phyloP scores from a whole-genome alignment of 2,888 invertebrate species.

The Andrena haemorrhoa region DNA sequence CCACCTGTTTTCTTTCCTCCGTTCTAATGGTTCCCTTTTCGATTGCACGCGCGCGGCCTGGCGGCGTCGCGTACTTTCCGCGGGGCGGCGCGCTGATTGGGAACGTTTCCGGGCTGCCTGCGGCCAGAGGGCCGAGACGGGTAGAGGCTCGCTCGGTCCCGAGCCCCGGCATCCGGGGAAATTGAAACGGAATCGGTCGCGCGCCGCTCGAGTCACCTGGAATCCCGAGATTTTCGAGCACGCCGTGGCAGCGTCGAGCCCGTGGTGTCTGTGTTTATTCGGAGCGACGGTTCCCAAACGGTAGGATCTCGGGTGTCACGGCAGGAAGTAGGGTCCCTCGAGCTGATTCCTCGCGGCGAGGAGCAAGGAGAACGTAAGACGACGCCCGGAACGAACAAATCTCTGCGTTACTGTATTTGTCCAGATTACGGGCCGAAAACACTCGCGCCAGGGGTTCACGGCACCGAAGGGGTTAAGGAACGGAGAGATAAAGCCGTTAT shows the following conservation, averaged over 20 bases:
- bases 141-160: not conserved
- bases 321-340: not conserved
- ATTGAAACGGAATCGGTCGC: not conserved
- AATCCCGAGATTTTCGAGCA: not conserved
- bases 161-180: not conserved
- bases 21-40: slow-evolving; percentile 4
- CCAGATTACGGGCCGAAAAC: no score
- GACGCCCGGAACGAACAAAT: no score
- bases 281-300: slow-evolving; percentile 26
- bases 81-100: not conserved
- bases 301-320: not conserved
- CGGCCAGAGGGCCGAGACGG: not conserved
- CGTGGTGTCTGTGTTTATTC: slow-evolving; percentile 24
- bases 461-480: not conserved
- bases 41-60: not conserved
- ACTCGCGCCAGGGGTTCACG: no score
- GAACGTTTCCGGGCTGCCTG: slow-evolving; percentile 12
- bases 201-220: not conserved
- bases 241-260: not conserved
- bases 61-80: not conserved
- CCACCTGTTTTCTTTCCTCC: slow-evolving; percentile 41
- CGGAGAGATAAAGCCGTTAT: not conserved
- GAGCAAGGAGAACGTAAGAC: no score
- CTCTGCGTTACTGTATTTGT: no score
- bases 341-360: not conserved